These are phyloP conservation scores for Archilochus colubris DNA, from an alignment of 2,113 vertebrate genomes.

Conservation along the genomic window DNA sequence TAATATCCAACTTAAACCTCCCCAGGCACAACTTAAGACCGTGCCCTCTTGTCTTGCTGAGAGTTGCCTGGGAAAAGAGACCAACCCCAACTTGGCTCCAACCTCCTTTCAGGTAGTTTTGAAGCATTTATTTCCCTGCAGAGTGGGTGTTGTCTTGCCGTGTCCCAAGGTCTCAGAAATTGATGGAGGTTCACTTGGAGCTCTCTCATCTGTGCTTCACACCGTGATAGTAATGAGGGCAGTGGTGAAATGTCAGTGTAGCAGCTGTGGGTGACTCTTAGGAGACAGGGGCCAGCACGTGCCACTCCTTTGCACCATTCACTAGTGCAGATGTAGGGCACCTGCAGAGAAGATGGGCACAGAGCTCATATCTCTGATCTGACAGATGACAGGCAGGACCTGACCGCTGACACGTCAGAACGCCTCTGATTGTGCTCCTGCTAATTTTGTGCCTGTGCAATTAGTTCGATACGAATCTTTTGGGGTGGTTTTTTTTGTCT, in stretches of 20 bases:
- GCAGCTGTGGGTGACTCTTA: neutral
- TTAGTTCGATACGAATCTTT: neutral
- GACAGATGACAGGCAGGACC: neutral
- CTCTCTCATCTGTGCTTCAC: neutral
- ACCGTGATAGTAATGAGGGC: neutral
- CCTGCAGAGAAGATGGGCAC: neutral
- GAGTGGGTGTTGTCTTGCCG: neutral
- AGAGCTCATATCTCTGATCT: neutral
- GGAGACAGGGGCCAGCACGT: neutral
- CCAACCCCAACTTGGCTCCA: too few relatives aligned
- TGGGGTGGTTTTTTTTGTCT: neutral
- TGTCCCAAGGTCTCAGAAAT: neutral
- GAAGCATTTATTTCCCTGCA: neutral
- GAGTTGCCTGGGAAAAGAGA: too few relatives aligned
- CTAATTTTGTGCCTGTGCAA: constrained; percentile 9
- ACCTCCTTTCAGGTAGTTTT: neutral
- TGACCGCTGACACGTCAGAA: neutral
- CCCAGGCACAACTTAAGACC: too few relatives aligned
- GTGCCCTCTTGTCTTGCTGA: too few relatives aligned
- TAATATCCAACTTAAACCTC: too few relatives aligned
- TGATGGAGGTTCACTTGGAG: neutral
- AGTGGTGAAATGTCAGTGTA: neutral
- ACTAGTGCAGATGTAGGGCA: neutral
- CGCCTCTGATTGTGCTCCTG: neutral
- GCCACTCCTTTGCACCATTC: neutral